Conservation (phyloP, 2,797 vertebrate species). For the Poecilia picta region DNA sequence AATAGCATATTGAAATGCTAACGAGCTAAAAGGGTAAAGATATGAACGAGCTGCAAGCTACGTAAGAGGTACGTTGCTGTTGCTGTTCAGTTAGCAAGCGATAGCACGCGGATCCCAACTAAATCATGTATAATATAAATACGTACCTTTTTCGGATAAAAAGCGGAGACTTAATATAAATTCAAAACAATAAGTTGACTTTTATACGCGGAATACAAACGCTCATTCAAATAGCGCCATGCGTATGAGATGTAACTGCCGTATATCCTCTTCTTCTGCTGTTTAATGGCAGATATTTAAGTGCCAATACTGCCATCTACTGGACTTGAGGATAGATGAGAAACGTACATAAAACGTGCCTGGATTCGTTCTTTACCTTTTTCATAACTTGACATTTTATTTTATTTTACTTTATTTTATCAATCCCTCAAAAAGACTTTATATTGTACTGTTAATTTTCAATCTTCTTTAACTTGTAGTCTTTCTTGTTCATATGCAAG, state of each 20-base stretch:
- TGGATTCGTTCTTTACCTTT: background rate
- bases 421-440: background rate
- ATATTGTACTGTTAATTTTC: background rate
- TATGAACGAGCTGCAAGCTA: slow-evolving; percentile 61
- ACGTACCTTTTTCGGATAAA: slow-evolving; percentile 46
- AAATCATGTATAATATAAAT: accelerated
- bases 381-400: background rate
- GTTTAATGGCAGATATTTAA: accelerated
- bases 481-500: background rate
- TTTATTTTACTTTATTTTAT: background rate
- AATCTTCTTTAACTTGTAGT: background rate
- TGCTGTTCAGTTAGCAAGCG: slow-evolving; percentile 6
- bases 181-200: background rate
- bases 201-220: slow-evolving; percentile 18
- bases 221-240: slow-evolving; percentile 67
- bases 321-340: background rate
- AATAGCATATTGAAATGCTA: slow-evolving; percentile 41
- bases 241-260: slow-evolving; percentile 58
- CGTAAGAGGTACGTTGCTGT: slow-evolving; percentile 57
- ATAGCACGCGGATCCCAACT: accelerated
- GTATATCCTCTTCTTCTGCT: slow-evolving; percentile 47
- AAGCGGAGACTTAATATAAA: background rate
- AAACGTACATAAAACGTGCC: background rate
- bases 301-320: slow-evolving; percentile 16
- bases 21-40: slow-evolving; percentile 35